A percentile compares a stretch with the other conserved stretches of the same genome.
phyloP scores from a whole-genome alignment of 2,113 vertebrate species.

The Heterocephalus glaber region DNA sequence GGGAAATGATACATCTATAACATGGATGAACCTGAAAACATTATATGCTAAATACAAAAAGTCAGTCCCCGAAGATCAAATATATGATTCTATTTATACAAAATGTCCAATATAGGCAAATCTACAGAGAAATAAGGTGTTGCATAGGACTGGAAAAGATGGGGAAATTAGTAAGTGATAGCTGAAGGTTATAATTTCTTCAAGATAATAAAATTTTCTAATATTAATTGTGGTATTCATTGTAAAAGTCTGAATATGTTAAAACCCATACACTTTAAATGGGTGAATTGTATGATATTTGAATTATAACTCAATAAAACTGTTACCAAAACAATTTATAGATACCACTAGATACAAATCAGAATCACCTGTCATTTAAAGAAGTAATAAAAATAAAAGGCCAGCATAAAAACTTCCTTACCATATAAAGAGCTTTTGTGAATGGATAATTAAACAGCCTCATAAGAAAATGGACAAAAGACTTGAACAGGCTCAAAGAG shows the following conservation, averaged over 20 bases:
- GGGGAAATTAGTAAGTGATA: not conserved
- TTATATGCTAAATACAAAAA: not conserved
- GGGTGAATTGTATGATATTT: not conserved
- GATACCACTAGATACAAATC: not conserved
- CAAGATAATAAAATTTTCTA: not conserved
- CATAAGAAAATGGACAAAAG: constrained; percentile 22
- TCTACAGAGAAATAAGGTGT: not conserved
- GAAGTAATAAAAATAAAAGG: constrained; percentile 37
- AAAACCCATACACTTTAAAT: not conserved
- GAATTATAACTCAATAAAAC: constrained; percentile 39
- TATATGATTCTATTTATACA: not conserved
- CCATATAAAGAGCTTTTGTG: constrained; percentile 31
- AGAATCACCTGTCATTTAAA: not conserved
- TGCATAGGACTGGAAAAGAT: not conserved
- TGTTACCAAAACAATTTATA: not conserved
- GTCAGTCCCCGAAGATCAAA: not conserved
- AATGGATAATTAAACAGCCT: constrained; percentile 32
- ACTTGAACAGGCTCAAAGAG: not conserved
- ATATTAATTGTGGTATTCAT: not conserved
- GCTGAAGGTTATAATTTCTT: not conserved
- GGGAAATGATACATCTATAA: not conserved
- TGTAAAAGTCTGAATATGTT: not conserved
- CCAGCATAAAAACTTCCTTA: not conserved
- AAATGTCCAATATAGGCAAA: not conserved
- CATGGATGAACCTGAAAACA: not conserved